Evolutionary conservation across 2,797 vertebrate species (phyloP), one percentile per base, ranked within the genome.

Genomic region (Capromys pilorides): DNA sequence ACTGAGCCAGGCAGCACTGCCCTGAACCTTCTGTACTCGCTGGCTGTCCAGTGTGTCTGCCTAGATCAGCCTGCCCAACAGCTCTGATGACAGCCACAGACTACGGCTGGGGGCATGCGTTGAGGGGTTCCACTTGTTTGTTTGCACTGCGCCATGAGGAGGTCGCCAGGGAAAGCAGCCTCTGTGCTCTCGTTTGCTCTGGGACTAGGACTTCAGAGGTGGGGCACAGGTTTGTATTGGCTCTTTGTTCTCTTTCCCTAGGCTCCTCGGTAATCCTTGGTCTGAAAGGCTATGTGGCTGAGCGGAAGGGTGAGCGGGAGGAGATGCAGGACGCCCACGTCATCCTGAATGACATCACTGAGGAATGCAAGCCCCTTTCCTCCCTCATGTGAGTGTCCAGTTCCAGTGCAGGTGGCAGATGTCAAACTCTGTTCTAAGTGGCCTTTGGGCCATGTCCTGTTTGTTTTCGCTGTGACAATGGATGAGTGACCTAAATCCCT

Each of bases 271-370:
- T 97, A 45, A 82, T 99, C 77, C 98, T 99, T 0, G 97, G 97
- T 51, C 96, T 99, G 95, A 99, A 98, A 87, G 99, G 99, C 94
- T 99, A 98, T 0, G 99, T 99, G 93, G 99, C 99, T 0, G 99
- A 99, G 78, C 97, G 99, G 61, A 99, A 99, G 21, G 99, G 99
- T 0, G 99, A 99, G 96, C 98, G 99, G 57, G 99, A 99, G 24
- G 99, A 99, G 97, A 99, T 99, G 99, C 99, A 99, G 98, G 99
- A 99, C 14, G 99, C 99, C 62, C 99, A 99, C 0, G 98, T 99
- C 66, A 98, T 99, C 97, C 97, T 99, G 75, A 98, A 99, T 0
- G 98, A 99, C 92, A 98, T 99, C 97, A 99, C 97, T 0, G 84
- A 97, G 81, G 98, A 98, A 4, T 97, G 99, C 88, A 95, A 90